Percentiles rank a stretch among this genome's conserved stretches.
Conservation (phyloP, 2,797 vertebrate species). For the Thaleichthys pacificus region DNA sequence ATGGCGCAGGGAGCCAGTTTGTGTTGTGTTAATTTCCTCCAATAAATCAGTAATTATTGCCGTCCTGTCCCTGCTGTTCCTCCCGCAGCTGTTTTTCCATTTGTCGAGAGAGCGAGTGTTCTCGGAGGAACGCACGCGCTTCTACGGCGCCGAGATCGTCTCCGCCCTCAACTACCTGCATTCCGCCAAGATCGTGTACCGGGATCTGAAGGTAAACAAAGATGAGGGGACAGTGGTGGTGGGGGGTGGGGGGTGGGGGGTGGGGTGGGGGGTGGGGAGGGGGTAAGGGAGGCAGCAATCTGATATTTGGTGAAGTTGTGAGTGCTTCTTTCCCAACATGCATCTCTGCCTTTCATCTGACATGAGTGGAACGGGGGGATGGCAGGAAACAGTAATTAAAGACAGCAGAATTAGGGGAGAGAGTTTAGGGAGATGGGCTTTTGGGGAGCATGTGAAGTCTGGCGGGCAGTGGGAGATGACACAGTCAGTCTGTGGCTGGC, state of each 20-base stretch:
- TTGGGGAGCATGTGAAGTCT: constrained; percentile 1
- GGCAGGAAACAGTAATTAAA: constrained; percentile 77
- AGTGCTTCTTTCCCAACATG: neutral
- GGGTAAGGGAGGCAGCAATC: constrained; percentile 30
- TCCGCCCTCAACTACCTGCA: constrained; percentile 97
- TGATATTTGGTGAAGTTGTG: constrained; percentile 37
- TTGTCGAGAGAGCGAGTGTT: constrained; percentile 99
- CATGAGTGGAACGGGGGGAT: constrained; percentile 45
- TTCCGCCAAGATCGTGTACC: constrained; percentile 97
- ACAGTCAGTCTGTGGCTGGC: constrained; percentile 71
- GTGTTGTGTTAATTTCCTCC: constrained; percentile 99
- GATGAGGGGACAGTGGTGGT: neutral
- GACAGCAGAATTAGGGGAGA: constrained; percentile 56
- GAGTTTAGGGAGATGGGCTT: constrained; percentile 1
- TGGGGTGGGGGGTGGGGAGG: neutral
- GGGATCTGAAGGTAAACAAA: constrained; percentile 96
- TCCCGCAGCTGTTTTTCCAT: constrained; percentile 99
- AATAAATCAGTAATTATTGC: constrained; percentile 99
- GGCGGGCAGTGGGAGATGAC: constrained; percentile 51
- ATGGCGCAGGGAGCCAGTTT: constrained; percentile 99
- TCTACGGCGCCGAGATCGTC: constrained; percentile 97
- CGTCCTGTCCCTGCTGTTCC: constrained; percentile 98
- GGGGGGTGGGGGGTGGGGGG: too few relatives aligned
- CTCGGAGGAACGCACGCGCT: constrained; percentile 98
- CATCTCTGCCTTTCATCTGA: constrained; percentile 20